phyloP scores from a whole-genome alignment of 2,113 vertebrate species.

The Chelonoidis abingdonii region DNA sequence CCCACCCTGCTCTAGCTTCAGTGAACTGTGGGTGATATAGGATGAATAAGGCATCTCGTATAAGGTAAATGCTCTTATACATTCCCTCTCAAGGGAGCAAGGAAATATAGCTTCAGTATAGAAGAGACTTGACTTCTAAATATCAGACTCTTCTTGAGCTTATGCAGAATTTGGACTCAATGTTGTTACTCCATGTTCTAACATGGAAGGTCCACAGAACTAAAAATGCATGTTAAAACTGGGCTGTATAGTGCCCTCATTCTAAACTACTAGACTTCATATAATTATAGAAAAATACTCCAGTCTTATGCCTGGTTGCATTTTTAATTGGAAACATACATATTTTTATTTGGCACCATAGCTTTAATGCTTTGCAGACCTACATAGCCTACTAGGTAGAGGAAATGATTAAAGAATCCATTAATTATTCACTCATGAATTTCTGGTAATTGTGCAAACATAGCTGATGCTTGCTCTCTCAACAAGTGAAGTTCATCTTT shows the following conservation, averaged over 20 bases:
- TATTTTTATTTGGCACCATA: background rate
- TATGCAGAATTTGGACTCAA: background rate
- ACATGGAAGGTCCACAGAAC: background rate
- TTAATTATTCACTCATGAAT: background rate
- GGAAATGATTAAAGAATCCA: background rate
- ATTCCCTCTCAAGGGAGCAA: background rate
- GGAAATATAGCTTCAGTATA: background rate
- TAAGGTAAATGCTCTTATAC: background rate
- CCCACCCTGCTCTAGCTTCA: background rate
- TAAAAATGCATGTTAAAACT: background rate
- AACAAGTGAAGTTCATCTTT: too few species aligned
- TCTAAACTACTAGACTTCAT: background rate
- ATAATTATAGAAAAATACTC: background rate
- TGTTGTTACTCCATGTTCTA: background rate
- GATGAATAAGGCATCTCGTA: background rate
- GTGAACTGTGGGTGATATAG: conserved; percentile 32
- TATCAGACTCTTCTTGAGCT: background rate
- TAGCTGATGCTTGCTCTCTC: background rate
- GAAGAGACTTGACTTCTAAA: background rate
- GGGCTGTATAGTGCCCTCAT: background rate
- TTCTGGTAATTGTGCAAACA: background rate
- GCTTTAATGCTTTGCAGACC: background rate
- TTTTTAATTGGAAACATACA: background rate
- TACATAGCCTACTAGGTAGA: background rate
- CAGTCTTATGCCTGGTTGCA: background rate